Base-by-base conservation (phyloP, 2,113 vertebrate species). In the Thermophis baileyi region DNA sequence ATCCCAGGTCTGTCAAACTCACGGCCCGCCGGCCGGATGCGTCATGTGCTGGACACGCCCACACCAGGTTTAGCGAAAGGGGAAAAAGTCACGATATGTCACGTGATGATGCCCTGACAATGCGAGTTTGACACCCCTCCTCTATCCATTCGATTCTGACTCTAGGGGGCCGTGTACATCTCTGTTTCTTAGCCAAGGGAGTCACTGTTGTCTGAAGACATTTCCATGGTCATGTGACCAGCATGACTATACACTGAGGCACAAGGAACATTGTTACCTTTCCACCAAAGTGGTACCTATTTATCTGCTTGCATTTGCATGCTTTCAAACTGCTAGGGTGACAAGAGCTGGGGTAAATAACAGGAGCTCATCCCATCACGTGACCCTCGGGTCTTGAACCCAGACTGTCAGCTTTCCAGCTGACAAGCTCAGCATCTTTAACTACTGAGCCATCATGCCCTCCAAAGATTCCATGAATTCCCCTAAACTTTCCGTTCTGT, bases 11-110 rank as follows among this genome's bases (percentile, higher is more conserved):
- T 63, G 60, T 63, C 11, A n/a, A 63, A n/a, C 11, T 63, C 0
- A 0, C 1, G 4, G 27, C 4, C 55, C 7, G 7, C 8, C 1
- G 24, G 0, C 24, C 7, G 24, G 55, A 57, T 57, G 24, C 7
- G 5, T 63, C 30, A 63, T 1, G 1, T 57, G 22, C 54, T 25
- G 54, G 24, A 7, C 55, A 57, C 8, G 7, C 55, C 55, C 24
- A 57, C 24, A 57, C 24, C 20, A 0, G 24, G 7, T 57, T 57
- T 57, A 57, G 6, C 0, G 0, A 57, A 57, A 24, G 54, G 6
- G 54, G 22, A 9, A 57, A 57, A 57, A 24, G 54, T 57, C 22
- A 9, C 2, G 7, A 57, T 57, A 57, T 57, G 22, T 57, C 54
- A 57, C 0, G 0, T 57, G 54, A 57, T 2, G 7, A 25, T 8